Evolutionary conservation across 1,140 invertebrate species (phyloP).

Genomic region (Papilio polytes): DNA sequence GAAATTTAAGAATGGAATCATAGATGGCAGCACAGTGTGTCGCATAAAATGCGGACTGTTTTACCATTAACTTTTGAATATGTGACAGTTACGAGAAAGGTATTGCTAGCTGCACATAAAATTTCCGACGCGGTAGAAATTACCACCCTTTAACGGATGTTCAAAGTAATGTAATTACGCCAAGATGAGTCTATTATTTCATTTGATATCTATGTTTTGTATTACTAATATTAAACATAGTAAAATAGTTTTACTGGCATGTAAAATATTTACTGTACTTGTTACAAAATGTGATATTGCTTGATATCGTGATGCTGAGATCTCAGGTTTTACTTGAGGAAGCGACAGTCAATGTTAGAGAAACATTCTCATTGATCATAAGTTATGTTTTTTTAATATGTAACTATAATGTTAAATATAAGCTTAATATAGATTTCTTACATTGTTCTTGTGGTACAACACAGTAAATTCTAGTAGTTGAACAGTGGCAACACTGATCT

Average conservation of each 20-base stretch:
- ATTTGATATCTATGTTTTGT: neutral
- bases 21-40: slow-evolving; percentile 58
- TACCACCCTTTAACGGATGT: neutral
- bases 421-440: too few species aligned
- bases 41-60: slow-evolving; percentile 51
- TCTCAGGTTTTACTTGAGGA: too few species aligned
- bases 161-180: neutral
- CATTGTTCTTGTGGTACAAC: too few species aligned
- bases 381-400: too few species aligned
- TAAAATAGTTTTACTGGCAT: neutral
- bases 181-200: neutral
- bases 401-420: too few species aligned
- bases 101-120: slow-evolving; percentile 49
- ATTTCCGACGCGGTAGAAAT: slow-evolving; percentile 42
- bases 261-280: too few species aligned
- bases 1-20: slow-evolving; percentile 30
- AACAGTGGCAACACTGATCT: slow-evolving; percentile 68
- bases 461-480: slow-evolving; percentile 41
- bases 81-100: slow-evolving; percentile 54
- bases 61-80: slow-evolving; percentile 51
- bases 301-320: too few species aligned
- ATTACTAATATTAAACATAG: neutral
- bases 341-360: too few species aligned
- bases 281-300: too few species aligned
- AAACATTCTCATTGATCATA: too few species aligned